A percentile compares a stretch with the other conserved stretches of the same genome.
Evolutionary conservation across 2,888 invertebrate species (phyloP).

Genomic region (Phymatocera aterrima): DNA sequence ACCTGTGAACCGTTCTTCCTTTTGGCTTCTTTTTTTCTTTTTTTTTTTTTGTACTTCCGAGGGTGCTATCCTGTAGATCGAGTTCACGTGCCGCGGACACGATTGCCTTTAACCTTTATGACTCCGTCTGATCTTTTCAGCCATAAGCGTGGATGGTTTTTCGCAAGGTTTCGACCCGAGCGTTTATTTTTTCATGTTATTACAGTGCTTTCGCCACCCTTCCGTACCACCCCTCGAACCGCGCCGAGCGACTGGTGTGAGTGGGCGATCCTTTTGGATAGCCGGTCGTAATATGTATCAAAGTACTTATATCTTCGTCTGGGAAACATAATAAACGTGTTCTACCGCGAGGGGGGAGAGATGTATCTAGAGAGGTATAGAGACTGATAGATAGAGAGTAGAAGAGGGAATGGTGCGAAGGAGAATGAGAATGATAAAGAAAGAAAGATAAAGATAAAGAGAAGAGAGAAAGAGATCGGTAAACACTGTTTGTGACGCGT

Average conservation of each 20-base stretch:
- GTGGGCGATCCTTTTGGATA: constrained; percentile 6
- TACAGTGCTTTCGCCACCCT: neutral
- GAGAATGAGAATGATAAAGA: neutral
- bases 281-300: constrained; percentile 31
- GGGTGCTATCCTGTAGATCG: neutral
- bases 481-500: constrained; percentile 25
- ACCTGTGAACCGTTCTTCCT: no score
- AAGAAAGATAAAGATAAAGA: neutral
- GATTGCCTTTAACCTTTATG: neutral
- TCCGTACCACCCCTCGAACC: no score
- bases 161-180: neutral
- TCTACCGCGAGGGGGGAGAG: neutral
- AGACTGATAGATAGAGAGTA: neutral
- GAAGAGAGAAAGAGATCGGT: neutral
- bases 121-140: neutral
- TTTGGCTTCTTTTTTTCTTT: no score
- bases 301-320: constrained; percentile 35
- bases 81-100: neutral
- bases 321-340: constrained; percentile 21
- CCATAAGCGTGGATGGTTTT: neutral
- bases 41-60: no score
- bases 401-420: neutral
- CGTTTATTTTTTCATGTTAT: neutral
- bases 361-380: neutral
- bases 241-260: no score